Evolutionary conservation across 2,113 vertebrate genomes (phyloP).

Genomic region (Bufo bufo): DNA sequence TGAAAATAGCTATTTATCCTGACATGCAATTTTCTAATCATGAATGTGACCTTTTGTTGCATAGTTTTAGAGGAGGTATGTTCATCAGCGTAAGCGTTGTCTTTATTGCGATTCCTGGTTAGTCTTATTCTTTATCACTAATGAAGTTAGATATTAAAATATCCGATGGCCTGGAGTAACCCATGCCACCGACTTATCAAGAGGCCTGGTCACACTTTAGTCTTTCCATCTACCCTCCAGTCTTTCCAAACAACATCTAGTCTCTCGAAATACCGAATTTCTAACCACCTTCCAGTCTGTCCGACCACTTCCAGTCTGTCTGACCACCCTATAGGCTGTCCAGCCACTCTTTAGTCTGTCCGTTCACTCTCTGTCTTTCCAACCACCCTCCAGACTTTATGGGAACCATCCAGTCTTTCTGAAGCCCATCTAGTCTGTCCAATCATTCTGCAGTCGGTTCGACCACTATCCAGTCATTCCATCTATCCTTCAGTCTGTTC

Average conservation of each 20-base stretch:
- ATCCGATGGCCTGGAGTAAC: slow-evolving; percentile 64
- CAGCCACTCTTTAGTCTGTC: neutral
- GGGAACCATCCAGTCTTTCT: neutral
- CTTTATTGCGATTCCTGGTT: slow-evolving; percentile 15
- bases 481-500: neutral
- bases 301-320: neutral
- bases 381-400: neutral
- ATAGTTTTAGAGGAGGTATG: neutral
- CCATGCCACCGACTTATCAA: neutral
- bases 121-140: slow-evolving; percentile 56
- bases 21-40: neutral
- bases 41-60: neutral
- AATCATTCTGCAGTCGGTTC: too few relatives aligned
- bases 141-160: slow-evolving; percentile 70
- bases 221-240: neutral
- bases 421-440: too few relatives aligned
- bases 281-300: neutral
- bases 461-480: neutral
- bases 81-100: neutral
- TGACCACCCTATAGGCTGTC: neutral
- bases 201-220: neutral
- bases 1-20: too few relatives aligned
- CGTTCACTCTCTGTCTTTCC: neutral
- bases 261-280: neutral
- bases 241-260: neutral